These are phyloP conservation scores for Cebus imitator DNA, from an alignment of 2,113 vertebrate genomes.

Conservation along the genomic window DNA sequence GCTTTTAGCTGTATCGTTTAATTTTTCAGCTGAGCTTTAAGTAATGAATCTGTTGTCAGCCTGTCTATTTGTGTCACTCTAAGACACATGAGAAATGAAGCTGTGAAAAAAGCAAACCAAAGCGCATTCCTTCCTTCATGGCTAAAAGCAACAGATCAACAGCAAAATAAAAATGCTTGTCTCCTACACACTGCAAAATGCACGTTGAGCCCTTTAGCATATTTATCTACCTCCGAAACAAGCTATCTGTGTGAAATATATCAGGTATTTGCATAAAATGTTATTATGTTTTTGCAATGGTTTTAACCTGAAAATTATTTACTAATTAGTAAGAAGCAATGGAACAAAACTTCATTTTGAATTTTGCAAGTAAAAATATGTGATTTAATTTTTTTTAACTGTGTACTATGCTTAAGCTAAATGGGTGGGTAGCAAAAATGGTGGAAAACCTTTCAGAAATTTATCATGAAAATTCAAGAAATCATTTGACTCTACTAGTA, in stretches of 20 bases:
- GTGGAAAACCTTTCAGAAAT: not conserved
- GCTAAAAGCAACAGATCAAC: conserved; percentile 65
- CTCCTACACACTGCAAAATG: not conserved
- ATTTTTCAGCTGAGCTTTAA: no score
- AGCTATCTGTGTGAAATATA: not conserved
- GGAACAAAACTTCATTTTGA: not conserved
- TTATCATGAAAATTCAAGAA: not conserved
- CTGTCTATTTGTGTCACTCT: no score
- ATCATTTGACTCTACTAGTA: not conserved
- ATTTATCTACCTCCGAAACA: not conserved
- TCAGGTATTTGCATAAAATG: not conserved
- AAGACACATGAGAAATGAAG: no score
- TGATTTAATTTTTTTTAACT: not conserved
- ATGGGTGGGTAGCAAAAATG: not conserved
- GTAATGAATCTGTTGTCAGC: no score
- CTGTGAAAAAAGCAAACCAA: conserved; percentile 62
- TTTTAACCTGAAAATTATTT: not conserved
- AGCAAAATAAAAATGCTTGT: conserved; percentile 55
- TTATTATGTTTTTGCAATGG: not conserved
- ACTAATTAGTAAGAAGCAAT: not conserved
- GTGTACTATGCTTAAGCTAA: not conserved
- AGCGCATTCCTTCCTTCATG: conserved; percentile 44
- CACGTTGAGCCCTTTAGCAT: not conserved
- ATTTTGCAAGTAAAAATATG: not conserved
- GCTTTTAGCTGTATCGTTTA: no score